A percentile compares a stretch with the other conserved stretches of the same genome.
Conservation (phyloP, 2,888 invertebrate genomes). For the Odontomyia ornata region DNA sequence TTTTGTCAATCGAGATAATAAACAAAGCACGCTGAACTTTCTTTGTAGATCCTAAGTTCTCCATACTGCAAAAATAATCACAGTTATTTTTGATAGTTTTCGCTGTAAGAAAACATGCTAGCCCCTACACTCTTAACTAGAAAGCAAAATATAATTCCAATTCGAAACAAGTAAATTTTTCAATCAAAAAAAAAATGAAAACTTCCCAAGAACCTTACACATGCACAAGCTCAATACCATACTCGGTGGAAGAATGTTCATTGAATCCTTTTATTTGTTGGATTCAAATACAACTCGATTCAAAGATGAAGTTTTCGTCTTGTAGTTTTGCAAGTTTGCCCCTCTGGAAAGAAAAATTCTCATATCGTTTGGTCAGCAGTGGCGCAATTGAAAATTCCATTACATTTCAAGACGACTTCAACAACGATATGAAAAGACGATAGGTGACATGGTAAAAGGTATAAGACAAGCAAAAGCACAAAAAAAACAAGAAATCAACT, state of each 20-base stretch:
- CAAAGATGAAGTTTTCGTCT: constrained; percentile 18
- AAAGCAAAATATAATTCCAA: constrained; percentile 24
- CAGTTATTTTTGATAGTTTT: too few relatives aligned
- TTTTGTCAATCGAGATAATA: too few relatives aligned
- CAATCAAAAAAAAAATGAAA: neutral
- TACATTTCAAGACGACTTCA: constrained; percentile 26
- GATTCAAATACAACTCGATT: neutral
- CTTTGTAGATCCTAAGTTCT: too few relatives aligned
- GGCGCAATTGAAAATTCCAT: constrained; percentile 44
- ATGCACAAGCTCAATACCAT: neutral
- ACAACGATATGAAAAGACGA: constrained; percentile 27
- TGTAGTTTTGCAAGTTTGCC: constrained; percentile 16
- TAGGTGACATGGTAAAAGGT: constrained; percentile 29
- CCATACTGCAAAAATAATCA: too few relatives aligned
- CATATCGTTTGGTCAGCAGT: constrained; percentile 42
- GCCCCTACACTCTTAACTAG: neutral
- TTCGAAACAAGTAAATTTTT: constrained; percentile 1
- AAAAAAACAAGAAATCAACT: too few relatives aligned
- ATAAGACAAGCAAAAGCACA: neutral
- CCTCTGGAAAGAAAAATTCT: neutral
- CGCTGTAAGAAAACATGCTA: too few relatives aligned
- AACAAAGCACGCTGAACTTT: too few relatives aligned
- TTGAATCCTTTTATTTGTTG: neutral
- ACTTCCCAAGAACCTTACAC: neutral
- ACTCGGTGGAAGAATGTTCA: constrained; percentile 16